Base-by-base conservation (phyloP, 37 sponge, comb jelly and placozoan species). In the Halichondria panicea region DNA sequence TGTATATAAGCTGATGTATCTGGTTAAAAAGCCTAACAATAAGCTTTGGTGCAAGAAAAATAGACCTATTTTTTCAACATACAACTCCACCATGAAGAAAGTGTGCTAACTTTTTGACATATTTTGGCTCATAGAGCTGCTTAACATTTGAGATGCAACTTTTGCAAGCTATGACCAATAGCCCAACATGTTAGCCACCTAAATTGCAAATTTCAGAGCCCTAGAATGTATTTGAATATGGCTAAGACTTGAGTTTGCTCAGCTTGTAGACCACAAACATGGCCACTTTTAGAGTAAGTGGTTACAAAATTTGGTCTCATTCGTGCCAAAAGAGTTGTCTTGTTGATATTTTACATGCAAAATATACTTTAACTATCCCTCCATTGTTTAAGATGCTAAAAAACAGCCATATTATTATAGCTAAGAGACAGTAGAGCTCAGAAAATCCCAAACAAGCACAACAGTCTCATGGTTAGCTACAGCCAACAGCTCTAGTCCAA, bases 391-490 rank as follows among this genome's bases (percentile, higher is more conserved):
- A 1, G 41, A 24, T 39, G 42, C 35, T 35, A 24, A 72, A 37
- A 36, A 12, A 36, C 24, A 59, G n/a, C 15, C 5, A 3, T 40
- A 9, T 57, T 7, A 22, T 1, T 31, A 1, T 24, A 11, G 35
- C 38, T 25, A 24, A 25, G 73, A 56, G 73, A 36, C 6, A 72
- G 13, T 9, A 22, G 58, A 57, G 73, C 36, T 72, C 63, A 63
- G n/a, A 77, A 77, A 65, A 77, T 77, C 54, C 22, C 39, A 77
- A 77, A 33, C 31, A 77, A 63, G 77, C 77, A 77, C 77, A 77
- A 53, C 66, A 63, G 66, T 45, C 27, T 21, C 34, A 45, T 3
- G 18, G 9, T 28, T 8, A 46, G 28, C 48, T 35, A 75, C 42
- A 19, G 54, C 65, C 50, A 52, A 70, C 27, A 33, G 59, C 56